A percentile compares a stretch with the other conserved stretches of the same genome.
Evolutionary conservation across 2,113 vertebrate genomes (phyloP).

Genomic region (Sarotherodon lohbergeri): DNA sequence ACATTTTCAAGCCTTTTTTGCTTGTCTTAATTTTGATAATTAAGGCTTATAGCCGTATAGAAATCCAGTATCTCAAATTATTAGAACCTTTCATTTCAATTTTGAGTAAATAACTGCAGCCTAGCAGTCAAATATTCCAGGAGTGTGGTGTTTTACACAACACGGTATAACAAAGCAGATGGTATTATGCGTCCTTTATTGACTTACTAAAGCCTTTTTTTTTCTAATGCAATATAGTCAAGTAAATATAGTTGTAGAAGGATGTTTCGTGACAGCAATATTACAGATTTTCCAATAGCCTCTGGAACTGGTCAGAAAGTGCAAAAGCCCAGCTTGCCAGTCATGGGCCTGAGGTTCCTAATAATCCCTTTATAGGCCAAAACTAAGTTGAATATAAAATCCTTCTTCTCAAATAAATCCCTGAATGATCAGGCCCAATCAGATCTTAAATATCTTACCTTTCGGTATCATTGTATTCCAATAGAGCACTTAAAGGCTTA

Average conservation of each 20-base stretch:
- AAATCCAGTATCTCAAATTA: background rate
- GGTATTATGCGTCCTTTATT: rapidly evolving
- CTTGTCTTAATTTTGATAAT: background rate
- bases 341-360: background rate
- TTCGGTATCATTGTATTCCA: background rate
- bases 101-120: background rate
- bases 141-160: background rate
- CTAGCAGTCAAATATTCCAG: background rate
- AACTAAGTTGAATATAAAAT: background rate
- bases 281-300: background rate
- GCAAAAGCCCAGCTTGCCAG: background rate
- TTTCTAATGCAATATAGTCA: background rate
- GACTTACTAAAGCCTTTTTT: background rate
- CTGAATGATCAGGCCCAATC: background rate
- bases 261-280: background rate
- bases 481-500: background rate
- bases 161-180: background rate
- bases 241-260: background rate
- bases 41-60: background rate
- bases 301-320: background rate
- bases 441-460: background rate
- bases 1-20: background rate
- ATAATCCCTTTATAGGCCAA: background rate
- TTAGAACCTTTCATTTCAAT: background rate
- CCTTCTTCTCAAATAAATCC: background rate